Evolutionary conservation across 2,888 invertebrate species (phyloP).

Genomic region (Myopa tessellatipennis): DNA sequence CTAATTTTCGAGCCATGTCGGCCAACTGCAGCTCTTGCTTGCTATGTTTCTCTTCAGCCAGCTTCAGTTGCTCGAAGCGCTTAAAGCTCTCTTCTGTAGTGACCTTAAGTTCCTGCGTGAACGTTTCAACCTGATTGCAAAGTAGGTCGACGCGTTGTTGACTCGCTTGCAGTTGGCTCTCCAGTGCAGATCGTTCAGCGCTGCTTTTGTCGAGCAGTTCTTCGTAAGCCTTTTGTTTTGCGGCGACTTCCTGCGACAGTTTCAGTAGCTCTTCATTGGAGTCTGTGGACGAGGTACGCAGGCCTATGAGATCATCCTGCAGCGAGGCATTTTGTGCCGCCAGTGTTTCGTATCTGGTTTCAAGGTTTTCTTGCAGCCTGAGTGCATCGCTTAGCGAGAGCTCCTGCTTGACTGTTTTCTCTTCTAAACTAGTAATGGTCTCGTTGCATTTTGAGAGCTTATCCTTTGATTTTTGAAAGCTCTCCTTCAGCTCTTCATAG

Average conservation of each 20-base stretch:
- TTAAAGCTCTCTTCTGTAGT: constrained; percentile 53
- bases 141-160: constrained; percentile 56
- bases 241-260: constrained; percentile 71
- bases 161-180: constrained; percentile 54
- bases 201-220: constrained; percentile 69
- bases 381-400: constrained; percentile 72
- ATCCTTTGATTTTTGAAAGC: constrained; percentile 61
- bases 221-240: constrained; percentile 72
- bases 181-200: constrained; percentile 53
- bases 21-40: constrained; percentile 55
- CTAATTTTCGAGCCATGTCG: constrained; percentile 54
- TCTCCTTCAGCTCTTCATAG: constrained; percentile 56
- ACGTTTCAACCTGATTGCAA: constrained; percentile 55
- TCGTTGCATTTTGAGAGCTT: constrained; percentile 61
- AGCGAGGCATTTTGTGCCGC: constrained; percentile 72
- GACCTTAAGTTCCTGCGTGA: constrained; percentile 55
- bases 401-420: constrained; percentile 69
- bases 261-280: constrained; percentile 73
- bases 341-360: constrained; percentile 72
- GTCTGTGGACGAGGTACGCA: constrained; percentile 73
- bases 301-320: constrained; percentile 72
- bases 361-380: constrained; percentile 71
- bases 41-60: constrained; percentile 52
- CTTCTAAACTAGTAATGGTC: constrained; percentile 52
- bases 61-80: constrained; percentile 52